Base-by-base conservation (phyloP, 2,797 vertebrate species). In the Sparidentex hasta region DNA sequence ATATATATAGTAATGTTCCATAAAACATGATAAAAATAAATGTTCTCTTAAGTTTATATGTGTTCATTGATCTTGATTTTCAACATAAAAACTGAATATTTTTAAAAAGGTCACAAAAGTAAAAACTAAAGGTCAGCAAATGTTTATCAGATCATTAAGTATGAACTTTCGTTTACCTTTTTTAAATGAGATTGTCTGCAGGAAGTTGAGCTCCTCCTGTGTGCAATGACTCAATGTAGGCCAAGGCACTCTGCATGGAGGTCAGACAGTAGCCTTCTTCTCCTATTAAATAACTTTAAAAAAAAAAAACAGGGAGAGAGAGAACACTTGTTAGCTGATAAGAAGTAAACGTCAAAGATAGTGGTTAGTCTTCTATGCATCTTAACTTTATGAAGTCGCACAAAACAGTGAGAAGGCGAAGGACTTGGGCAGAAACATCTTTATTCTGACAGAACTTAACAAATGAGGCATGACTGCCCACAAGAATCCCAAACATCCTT, bases 251-350 rank as follows among this genome's bases (percentile, higher is more conserved):
- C 95, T 97, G 97, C 93, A 99, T 92, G 3, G 98, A 99, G 0
- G 98, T 99, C 84, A 99, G 93, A 80, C 98, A 99, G 93, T 99
- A 99, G 0, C 98, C 98, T 54, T 99, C 98, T 86, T 99, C 98
- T 68, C 98, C 98, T 3, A 99, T 98, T 89, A 99, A 90, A 88
- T 95, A 98, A 80, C 98, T 99, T 11, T 74, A 80, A 16, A 93
- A 12, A 75, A 80, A 16, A 93, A 12, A 75, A 80, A 16, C 3
- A 27, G 4, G 4, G 3, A 27, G 3, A 27, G 3, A 27, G 27
- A 27, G 27, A 81, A 33, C 0, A 2, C 51, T 12, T 23, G 54
- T 84, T 61, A 72, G 61, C 38, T 18, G 18, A 59, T 13, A 5
- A 51, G n/a, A 52, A 47, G 63, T 29, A 9, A 44, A 71, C 68